Base-by-base conservation (phyloP, 2,888 invertebrate genomes). In the Chymomyza fuscimana region DNA sequence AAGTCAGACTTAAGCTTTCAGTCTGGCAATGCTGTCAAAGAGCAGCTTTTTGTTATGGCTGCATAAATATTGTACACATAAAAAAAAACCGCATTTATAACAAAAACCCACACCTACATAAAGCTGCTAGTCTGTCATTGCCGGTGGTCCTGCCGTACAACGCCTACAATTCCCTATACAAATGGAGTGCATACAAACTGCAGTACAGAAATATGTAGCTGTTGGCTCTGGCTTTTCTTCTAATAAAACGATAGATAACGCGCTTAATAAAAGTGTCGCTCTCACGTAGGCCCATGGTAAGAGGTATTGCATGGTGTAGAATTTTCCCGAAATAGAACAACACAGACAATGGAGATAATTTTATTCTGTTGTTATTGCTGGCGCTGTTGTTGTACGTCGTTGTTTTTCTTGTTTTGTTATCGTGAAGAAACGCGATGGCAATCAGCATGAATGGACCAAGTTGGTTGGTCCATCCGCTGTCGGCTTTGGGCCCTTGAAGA, bases 391-490 rank as follows among this genome's bases (percentile, higher is more conserved):
- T 46, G 40, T 46, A 46, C 12, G 40, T 46, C 12, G 40, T 46
- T 46, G 10, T 12, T 46, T 46, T 46, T 54, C 5, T 59, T 1
- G 0, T 32, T 32, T 70, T 73, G 72, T 77, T 87, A 80, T 87
- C 82, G 81, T 68, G 66, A 67, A 69, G 58, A 81, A 84, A 83
- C 81, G 84, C 69, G 77, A 81, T 81, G 72, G 73, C 79, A 81
- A 82, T 82, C 87, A 77, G 75, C 72, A 84, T 84, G 88, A 84
- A 88, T 77, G 77, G 77, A 68, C 72, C 67, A 68, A 46, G 60
- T 50, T 63, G 25, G 51, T 61, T 46, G 61, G 61, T 61, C 36
- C 40, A 22, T n/a, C 19, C 61, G n/a, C 32, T 61, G 61, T 61
- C 19, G 32, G 32, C 32, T 60, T 59, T 19, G 12, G 78, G 69